phyloP scores from a whole-genome alignment of 2,888 invertebrate genomes.

The Dicranocentrus wangi region DNA sequence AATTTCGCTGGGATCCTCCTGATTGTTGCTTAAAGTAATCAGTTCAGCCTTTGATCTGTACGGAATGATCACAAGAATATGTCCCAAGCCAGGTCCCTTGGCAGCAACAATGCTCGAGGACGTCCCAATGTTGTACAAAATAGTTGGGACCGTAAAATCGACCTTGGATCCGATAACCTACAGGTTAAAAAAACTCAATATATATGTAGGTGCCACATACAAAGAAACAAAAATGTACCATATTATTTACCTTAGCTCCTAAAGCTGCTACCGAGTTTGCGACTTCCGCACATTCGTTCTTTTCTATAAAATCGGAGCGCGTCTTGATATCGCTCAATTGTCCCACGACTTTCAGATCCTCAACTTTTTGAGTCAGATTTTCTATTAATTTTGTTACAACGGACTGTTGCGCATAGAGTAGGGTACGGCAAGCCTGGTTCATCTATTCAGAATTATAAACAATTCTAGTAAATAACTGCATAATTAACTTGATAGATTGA shows the following conservation, averaged over 20 bases:
- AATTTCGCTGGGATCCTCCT: slow-evolving; percentile 43
- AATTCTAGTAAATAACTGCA: too few relatives aligned
- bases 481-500: too few relatives aligned
- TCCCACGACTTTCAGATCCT: too few relatives aligned
- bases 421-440: too few relatives aligned
- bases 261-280: background rate
- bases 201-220: background rate
- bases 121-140: slow-evolving; percentile 69
- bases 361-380: too few relatives aligned
- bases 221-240: background rate
- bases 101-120: slow-evolving; percentile 61
- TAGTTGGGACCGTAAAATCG: slow-evolving; percentile 48
- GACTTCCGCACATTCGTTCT: too few relatives aligned
- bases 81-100: slow-evolving; percentile 54
- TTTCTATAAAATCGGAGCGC: slow-evolving; percentile 42
- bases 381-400: too few relatives aligned
- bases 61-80: slow-evolving; percentile 66
- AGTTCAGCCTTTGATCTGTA: slow-evolving; percentile 65
- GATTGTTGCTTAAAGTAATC: slow-evolving; percentile 63
- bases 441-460: too few relatives aligned
- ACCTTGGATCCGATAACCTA: background rate
- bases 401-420: too few relatives aligned
- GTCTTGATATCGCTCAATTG: slow-evolving; percentile 33
- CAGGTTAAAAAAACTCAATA: background rate
- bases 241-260: slow-evolving; percentile 38